Percentiles rank a stretch among this genome's conserved stretches.
Evolutionary conservation across 2,797 vertebrate species (phyloP).

Genomic region (Anniella stebbinsi): DNA sequence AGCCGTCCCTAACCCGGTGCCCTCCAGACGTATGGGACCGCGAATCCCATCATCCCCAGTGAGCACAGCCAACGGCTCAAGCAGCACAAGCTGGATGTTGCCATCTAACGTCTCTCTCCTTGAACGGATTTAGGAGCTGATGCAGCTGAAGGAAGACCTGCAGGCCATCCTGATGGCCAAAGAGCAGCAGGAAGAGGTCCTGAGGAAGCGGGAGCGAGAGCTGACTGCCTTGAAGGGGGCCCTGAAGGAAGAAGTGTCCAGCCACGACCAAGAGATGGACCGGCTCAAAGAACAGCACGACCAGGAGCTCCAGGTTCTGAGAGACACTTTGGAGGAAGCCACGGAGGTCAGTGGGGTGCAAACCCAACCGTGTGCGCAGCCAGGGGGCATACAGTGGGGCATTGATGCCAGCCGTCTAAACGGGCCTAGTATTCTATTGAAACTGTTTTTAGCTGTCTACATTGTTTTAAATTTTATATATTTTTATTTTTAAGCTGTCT

Average conservation of each 20-base stretch:
- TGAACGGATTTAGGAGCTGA: conserved; percentile 83
- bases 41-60: no score
- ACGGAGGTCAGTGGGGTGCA: conserved; percentile 82
- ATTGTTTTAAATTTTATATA: no score
- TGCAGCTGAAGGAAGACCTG: conserved; percentile 89
- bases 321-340: conserved; percentile 84
- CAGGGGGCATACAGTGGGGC: background rate
- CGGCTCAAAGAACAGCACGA: conserved; percentile 92
- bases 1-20: no score
- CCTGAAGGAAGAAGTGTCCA: conserved; percentile 95
- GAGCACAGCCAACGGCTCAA: no score
- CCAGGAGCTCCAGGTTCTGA: conserved; percentile 85
- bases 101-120: background rate
- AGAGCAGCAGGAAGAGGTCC: conserved; percentile 93
- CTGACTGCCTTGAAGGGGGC: conserved; percentile 95
- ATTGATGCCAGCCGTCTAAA: no score
- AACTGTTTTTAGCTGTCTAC: no score
- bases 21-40: no score
- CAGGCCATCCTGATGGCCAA: conserved; percentile 87
- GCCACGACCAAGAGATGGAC: conserved; percentile 94
- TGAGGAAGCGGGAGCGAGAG: conserved; percentile 92
- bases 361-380: fast-evolving
- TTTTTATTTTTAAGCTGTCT: no score
- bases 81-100: background rate
- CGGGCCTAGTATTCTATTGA: no score